Evolutionary conservation across 2,113 vertebrate genomes (phyloP).

Genomic region (Silurus asotus): DNA sequence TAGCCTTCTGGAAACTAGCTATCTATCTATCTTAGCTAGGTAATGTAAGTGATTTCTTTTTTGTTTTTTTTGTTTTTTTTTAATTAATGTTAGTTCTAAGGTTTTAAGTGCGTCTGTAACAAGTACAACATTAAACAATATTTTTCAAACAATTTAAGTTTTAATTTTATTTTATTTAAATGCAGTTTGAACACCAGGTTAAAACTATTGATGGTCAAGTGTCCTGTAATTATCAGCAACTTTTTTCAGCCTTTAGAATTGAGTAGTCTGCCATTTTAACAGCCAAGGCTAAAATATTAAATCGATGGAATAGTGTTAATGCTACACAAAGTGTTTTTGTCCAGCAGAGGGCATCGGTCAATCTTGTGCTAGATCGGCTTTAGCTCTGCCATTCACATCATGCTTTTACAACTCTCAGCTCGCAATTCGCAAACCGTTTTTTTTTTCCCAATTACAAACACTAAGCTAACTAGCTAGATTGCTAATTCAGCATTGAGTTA

Average conservation of each 20-base stretch:
- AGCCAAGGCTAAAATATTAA: background rate
- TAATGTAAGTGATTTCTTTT: background rate
- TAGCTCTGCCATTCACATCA: background rate
- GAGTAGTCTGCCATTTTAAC: background rate
- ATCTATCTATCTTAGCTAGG: background rate
- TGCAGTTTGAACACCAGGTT: background rate
- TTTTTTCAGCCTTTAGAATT: background rate
- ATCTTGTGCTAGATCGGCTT: background rate
- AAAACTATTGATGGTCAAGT: background rate
- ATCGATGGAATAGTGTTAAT: background rate
- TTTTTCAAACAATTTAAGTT: background rate
- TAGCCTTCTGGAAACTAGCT: background rate
- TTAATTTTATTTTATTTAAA: background rate
- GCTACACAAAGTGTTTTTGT: background rate
- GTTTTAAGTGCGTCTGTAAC: background rate
- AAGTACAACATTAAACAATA: background rate
- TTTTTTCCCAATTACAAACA: too few relatives aligned
- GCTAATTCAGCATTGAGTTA: too few relatives aligned
- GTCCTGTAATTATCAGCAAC: background rate
- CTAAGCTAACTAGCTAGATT: background rate
- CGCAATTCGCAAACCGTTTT: too few relatives aligned
- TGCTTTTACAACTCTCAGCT: background rate
- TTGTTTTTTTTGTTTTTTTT: background rate
- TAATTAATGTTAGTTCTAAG: background rate
- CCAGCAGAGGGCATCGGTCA: constrained; percentile 45